Percentiles rank a stretch among this genome's conserved stretches.
These are phyloP conservation scores for Gracilinanus agilis DNA, from an alignment of 2,113 vertebrate species.

Conservation along the genomic window DNA sequence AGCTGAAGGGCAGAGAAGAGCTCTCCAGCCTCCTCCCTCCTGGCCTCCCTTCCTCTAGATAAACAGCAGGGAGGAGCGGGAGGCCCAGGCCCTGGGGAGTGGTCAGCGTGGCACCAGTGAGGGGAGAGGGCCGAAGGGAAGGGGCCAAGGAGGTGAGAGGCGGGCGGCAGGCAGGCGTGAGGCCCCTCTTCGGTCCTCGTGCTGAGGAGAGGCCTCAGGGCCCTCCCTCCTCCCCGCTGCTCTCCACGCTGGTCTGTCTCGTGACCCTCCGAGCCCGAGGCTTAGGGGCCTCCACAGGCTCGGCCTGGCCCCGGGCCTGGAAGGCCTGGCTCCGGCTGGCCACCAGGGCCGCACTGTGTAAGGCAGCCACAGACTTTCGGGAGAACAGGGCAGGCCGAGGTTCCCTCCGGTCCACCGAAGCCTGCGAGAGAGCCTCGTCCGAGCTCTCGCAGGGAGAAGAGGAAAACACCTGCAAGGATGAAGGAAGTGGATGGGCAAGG, in stretches of 20 bases:
- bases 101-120: background rate
- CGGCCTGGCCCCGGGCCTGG: conserved; percentile 29
- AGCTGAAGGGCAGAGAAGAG: background rate
- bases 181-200: background rate
- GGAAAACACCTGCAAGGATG: conserved; percentile 72
- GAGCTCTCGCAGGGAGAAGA: conserved; percentile 47
- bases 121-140: background rate
- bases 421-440: conserved; percentile 8
- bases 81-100: background rate
- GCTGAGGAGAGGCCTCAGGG: conserved; percentile 31
- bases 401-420: background rate
- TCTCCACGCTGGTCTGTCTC: conserved; percentile 82
- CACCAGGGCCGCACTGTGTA: conserved; percentile 63
- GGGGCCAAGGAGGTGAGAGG: background rate
- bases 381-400: conserved; percentile 56
- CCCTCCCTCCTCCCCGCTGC: conserved; percentile 55
- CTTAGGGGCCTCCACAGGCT: fast-evolving
- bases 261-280: conserved; percentile 70
- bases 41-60: background rate
- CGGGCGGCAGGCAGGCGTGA: background rate
- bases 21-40: background rate
- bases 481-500: background rate
- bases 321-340: conserved; percentile 64
- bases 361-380: conserved; percentile 67
- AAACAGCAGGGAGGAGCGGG: background rate